Base-by-base conservation (phyloP, 2,888 invertebrate genomes). In the Pecten maximus region DNA sequence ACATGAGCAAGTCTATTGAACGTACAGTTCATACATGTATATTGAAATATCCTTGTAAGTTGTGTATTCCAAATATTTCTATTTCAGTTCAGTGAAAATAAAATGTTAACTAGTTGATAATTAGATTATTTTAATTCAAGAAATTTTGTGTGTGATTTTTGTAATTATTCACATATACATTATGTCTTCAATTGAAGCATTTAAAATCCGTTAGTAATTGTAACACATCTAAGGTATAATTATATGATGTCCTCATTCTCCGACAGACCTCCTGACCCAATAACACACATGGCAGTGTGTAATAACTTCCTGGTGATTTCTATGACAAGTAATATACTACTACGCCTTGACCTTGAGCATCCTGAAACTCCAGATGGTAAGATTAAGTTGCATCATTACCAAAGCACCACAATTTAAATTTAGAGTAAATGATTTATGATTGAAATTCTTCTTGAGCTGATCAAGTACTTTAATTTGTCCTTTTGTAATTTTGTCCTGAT, bases 231-330 rank as follows among this genome's bases (percentile, higher is more conserved):
- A 16, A 40, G 87, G 23, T 50, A 35, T 40, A 54, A 35, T 50
- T 89, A 10, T 40, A 48, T 35, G 4, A 10, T 89, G 44, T 6
- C 39, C 16, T 35, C 16, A 89, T 89, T 86, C 40, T 90, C 40
- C 90, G 87, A 40, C 93, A 98, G 98, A 91, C 98, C 99, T 0
- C 97, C 98, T 0, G 98, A 98, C 94, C 97, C 98, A 92, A 98
- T 99, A 93, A 98, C 98, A 3, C 98, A 98, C 96, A 97, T 99
- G 90, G 98, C 98, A 2, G 98, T 98, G 10, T 98, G 98, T 50
- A 99, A 98, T 96, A 98, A 98, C 96, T 98, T 98, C 96, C 97
- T 99, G 90, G 98, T 98, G 0, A 97, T 99, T 93, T 98, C 98
- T 0, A 98, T 99, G 98, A 98, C 98, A 35, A 98, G 98, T 96